These are phyloP conservation scores for Caerostris extrusa DNA, from an alignment of 1,140 invertebrate species.

Conservation along the genomic window DNA sequence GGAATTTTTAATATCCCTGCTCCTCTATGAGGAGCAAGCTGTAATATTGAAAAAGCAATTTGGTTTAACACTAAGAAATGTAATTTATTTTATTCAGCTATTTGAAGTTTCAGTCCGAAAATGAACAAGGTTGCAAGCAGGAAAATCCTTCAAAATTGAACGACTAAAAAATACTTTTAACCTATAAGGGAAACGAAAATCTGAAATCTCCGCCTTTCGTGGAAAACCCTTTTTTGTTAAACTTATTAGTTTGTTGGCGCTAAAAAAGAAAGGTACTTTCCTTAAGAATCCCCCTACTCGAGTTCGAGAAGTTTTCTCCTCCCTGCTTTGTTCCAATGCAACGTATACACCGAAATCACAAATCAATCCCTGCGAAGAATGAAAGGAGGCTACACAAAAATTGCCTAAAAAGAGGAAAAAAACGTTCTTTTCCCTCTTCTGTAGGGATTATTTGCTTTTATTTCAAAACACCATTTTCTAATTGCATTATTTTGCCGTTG, in stretches of 20 bases:
- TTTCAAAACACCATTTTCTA: background rate
- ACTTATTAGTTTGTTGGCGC: slow-evolving; percentile 50
- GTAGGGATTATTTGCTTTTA: background rate
- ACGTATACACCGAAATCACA: slow-evolving; percentile 21
- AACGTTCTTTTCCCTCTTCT: background rate
- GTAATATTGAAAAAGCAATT: too few relatives aligned
- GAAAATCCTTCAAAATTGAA: background rate
- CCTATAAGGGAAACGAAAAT: slow-evolving; percentile 10
- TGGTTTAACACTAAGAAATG: too few relatives aligned
- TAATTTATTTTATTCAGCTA: too few relatives aligned
- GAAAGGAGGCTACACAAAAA: background rate
- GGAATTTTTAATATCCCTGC: too few relatives aligned
- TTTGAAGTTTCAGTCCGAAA: background rate
- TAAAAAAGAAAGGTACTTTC: slow-evolving; percentile 53
- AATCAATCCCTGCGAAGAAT: slow-evolving; percentile 30
- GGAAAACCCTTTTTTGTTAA: background rate
- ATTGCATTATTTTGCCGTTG: background rate
- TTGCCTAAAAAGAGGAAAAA: background rate
- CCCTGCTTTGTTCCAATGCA: slow-evolving; percentile 29
- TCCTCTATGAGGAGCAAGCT: too few relatives aligned
- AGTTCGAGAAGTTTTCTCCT: background rate
- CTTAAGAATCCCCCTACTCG: background rate
- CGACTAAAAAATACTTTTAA: slow-evolving; percentile 8
- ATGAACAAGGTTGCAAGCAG: background rate
- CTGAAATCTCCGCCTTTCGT: background rate